A percentile compares a stretch with the other conserved stretches of the same genome.
phyloP scores from a whole-genome alignment of 1,140 invertebrate genomes.

The Kradibia gibbosae region DNA sequence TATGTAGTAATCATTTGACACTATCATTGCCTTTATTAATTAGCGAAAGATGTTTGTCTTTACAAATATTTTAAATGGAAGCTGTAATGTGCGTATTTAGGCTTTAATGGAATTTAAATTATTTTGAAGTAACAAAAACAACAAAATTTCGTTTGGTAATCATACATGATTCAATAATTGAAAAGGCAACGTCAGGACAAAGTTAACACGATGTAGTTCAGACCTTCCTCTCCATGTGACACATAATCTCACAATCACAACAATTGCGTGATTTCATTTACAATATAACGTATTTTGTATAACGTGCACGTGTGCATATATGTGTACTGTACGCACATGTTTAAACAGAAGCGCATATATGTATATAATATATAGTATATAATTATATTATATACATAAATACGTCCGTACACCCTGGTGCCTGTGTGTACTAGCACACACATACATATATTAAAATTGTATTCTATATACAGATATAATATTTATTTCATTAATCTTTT shows the following conservation, averaged over 20 bases:
- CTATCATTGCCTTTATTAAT: slow-evolving; percentile 37
- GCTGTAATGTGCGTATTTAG: slow-evolving; percentile 50
- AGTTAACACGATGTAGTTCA: background rate
- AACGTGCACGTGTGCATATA: background rate
- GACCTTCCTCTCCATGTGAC: slow-evolving; percentile 43
- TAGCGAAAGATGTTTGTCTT: background rate
- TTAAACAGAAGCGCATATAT: background rate
- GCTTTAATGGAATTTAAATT: background rate
- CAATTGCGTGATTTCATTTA: slow-evolving; percentile 65
- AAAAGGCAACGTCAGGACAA: slow-evolving; percentile 40
- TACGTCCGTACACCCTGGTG: background rate
- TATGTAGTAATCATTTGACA: slow-evolving; percentile 18
- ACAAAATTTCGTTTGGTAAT: background rate
- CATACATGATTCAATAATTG: background rate
- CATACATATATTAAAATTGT: slow-evolving; percentile 59
- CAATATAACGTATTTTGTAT: slow-evolving; percentile 70
- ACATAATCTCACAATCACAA: slow-evolving; percentile 70
- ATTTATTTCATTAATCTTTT: slow-evolving; percentile 68
- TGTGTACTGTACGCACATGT: background rate
- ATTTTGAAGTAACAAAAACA: background rate
- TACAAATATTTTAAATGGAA: slow-evolving; percentile 49
- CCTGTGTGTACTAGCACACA: background rate
- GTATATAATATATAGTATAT: slow-evolving; percentile 12
- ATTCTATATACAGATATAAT: slow-evolving; percentile 65
- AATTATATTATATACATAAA: slow-evolving; percentile 7